Percentiles rank a stretch among this genome's conserved stretches.
Conservation (phyloP, 2,113 vertebrate species). For the Neodon shergylaensis region DNA sequence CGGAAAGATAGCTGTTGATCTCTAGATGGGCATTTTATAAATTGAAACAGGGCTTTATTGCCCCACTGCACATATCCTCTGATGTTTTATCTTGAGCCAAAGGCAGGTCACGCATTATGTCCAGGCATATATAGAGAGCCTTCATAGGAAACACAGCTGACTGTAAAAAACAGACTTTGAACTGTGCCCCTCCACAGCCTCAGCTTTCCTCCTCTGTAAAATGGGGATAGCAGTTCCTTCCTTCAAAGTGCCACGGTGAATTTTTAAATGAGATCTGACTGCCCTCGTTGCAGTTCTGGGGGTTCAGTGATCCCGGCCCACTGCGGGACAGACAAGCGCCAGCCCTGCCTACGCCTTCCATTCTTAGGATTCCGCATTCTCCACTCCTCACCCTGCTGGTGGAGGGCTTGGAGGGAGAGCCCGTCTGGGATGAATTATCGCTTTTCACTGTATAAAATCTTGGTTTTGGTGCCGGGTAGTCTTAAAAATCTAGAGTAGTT, state of each 20-base stretch:
- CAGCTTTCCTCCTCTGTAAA: background rate
- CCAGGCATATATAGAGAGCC: background rate
- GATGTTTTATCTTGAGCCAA: background rate
- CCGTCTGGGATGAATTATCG: slow-evolving; percentile 40
- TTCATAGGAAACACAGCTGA: background rate
- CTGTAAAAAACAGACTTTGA: background rate
- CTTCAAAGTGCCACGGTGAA: background rate
- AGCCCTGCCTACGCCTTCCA: background rate
- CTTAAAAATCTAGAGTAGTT: slow-evolving; percentile 10
- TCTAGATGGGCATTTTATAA: background rate
- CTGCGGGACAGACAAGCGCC: background rate
- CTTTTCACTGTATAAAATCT: background rate
- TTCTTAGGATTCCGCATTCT: slow-evolving; percentile 37
- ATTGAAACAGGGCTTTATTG: background rate
- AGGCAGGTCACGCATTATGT: background rate
- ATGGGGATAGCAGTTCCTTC: background rate
- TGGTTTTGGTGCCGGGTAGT: background rate
- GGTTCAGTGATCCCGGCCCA: background rate
- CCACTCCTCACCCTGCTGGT: background rate
- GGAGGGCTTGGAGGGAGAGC: background rate
- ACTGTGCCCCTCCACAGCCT: background rate
- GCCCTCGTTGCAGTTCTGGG: background rate
- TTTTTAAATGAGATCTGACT: background rate
- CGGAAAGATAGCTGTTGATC: background rate
- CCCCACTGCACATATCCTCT: background rate